A percentile compares a stretch with the other conserved stretches of the same genome.
Evolutionary conservation across 2,888 invertebrate species (phyloP).

Genomic region (Coenonympha arcania): DNA sequence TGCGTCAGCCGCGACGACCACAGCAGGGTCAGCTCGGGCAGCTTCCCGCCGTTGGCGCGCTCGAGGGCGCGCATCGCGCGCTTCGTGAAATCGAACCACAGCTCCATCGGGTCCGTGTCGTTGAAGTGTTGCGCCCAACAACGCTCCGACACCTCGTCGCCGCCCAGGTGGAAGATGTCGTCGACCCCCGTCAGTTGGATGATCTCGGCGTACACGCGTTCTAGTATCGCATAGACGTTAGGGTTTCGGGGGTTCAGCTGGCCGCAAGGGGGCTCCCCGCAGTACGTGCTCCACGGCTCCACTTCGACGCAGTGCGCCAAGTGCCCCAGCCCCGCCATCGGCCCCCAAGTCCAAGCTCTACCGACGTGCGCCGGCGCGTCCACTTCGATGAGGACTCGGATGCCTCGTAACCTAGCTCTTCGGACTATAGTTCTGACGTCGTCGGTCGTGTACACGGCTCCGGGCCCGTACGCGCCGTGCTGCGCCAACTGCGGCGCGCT

Average conservation of each 20-base stretch:
- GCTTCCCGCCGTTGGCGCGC: constrained; percentile 71
- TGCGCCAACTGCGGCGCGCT: constrained; percentile 84
- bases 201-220: constrained; percentile 83
- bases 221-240: constrained; percentile 81
- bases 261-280: constrained; percentile 90
- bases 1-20: constrained; percentile 87
- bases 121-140: constrained; percentile 85
- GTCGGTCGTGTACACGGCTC: constrained; percentile 80
- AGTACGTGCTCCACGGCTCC: constrained; percentile 85
- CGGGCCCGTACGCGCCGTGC: constrained; percentile 89
- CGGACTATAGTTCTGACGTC: constrained; percentile 82
- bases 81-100: constrained; percentile 85
- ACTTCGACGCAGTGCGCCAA: constrained; percentile 86
- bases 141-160: constrained; percentile 85
- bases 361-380: constrained; percentile 94
- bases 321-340: constrained; percentile 81
- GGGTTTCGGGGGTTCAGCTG: constrained; percentile 88
- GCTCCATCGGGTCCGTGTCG: constrained; percentile 82
- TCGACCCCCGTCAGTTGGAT: constrained; percentile 81
- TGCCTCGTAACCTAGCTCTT: constrained; percentile 85
- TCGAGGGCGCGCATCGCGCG: constrained; percentile 76
- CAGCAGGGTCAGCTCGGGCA: constrained; percentile 41
- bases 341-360: constrained; percentile 89
- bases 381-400: constrained; percentile 90
- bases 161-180: constrained; percentile 88